Evolutionary conservation across 2,888 invertebrate genomes (phyloP).

Genomic region (Halictus quadricinctus): DNA sequence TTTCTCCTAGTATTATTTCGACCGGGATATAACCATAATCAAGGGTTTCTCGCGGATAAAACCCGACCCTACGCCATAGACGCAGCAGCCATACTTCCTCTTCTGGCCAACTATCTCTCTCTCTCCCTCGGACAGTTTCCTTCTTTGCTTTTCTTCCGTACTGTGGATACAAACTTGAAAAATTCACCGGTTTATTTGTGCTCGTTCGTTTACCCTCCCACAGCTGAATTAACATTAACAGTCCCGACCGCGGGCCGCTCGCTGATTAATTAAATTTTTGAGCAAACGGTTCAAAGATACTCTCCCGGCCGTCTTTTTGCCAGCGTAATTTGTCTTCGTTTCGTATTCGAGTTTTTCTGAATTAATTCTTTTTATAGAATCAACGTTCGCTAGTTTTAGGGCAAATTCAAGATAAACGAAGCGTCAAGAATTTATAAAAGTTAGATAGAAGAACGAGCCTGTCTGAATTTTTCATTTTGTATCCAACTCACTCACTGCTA

Average conservation of each 20-base stretch:
- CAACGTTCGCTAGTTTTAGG: too few species aligned
- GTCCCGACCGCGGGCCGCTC: background rate
- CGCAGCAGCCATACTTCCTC: background rate
- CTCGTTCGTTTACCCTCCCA: background rate
- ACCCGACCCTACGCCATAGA: constrained; percentile 4
- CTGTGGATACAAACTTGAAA: constrained; percentile 13
- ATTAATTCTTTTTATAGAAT: too few species aligned
- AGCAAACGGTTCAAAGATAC: background rate
- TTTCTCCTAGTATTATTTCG: constrained; percentile 51
- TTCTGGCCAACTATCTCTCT: background rate
- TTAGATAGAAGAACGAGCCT: too few species aligned
- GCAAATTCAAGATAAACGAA: too few species aligned
- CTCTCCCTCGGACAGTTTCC: background rate
- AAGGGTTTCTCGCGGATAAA: constrained; percentile 54
- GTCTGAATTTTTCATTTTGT: too few species aligned
- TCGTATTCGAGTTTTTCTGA: background rate
- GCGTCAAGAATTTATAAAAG: too few species aligned
- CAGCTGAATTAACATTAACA: constrained; percentile 6
- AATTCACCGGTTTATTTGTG: background rate
- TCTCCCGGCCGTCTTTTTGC: background rate
- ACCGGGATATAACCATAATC: constrained; percentile 63
- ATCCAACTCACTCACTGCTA: too few species aligned
- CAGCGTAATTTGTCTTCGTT: background rate
- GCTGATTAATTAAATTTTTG: background rate
- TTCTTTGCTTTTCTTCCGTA: background rate